Evolutionary conservation across 2,888 invertebrate genomes (phyloP), one percentile per base, ranked within the genome.

Genomic region (Agonopterix alstromeriana): DNA sequence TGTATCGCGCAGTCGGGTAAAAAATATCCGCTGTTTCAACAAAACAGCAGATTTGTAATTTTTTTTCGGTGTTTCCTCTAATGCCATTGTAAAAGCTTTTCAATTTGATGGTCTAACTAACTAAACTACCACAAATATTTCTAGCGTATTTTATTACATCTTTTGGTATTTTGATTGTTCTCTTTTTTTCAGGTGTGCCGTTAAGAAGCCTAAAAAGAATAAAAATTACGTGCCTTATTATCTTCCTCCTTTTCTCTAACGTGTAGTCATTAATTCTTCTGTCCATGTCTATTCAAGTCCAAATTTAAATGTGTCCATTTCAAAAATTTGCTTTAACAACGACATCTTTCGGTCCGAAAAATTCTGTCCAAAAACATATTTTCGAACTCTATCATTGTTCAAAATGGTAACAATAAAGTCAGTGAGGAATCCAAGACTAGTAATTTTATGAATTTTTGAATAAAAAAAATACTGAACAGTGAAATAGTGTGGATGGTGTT

Each of bases 401-500:
- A 27, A 27, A 27, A 27, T 27, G 27, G 5, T 27, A 27, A 27
- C 27, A 27, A 27, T 27, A 27, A 27, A 27, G 27, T 27, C 27
- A 27, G 27, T 27, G 27, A 27, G 27, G 5, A 27, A 5, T 27
- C 27, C 5, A 27, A 27, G 27, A 27, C 27, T 27, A 27, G 27
- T 1, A 27, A 36, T 44, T 9, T 27, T 27, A n/a, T n/a, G n/a
- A 27, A 27, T 27, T 27, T 1, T 0, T 27, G 9, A 27, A 43
- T 2, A 27, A 27, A n/a, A 4, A 10, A 8, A 35, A 35, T 35
- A 35, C 7, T 35, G 27, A 27, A 43, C 10, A 14, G 43, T 43
- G 27, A 8, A 43, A 8, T 27, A n/a, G 79, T 60, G 82, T 87
- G 84, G 79, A 86, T 86, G 85, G 79, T 83, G 77, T 76, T 79